Base-by-base conservation (phyloP, 1,140 invertebrate species). In the Coboldia fuscipes region DNA sequence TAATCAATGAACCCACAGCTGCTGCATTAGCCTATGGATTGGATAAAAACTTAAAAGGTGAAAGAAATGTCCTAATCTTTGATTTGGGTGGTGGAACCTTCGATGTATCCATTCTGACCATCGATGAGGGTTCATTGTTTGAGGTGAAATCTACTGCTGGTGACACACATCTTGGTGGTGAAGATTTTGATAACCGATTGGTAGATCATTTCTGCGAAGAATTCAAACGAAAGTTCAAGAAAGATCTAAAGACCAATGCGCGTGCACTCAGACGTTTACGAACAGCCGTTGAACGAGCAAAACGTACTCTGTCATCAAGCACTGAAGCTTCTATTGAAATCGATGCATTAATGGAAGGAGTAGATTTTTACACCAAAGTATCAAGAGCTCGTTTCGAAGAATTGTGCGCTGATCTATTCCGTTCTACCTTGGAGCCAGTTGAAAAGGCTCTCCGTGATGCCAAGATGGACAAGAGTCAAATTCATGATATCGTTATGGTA, bases 291-390 rank as follows among this genome's bases (percentile, higher is more conserved):
- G 77, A 82, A 59, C 63, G 63, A 49, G 70, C 70, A 3, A 75
- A 75, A 48, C 58, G 71, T 38, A 73, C 70, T 0, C 41, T 75
- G 7, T 74, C 71, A 1, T 72, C 70, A 1, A 70, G 65, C 44
- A 68, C 69, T 2, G 70, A 73, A 57, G 70, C 71, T 1, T 75
- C 63, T 42, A 47, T 82, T 38, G 75, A 79, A 58, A 73, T 79
- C 28, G 74, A 80, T 50, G 73, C 75, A 3, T 47, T 81, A n/a
- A 66, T 70, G 39, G 74, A 80, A 37, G 75, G 76, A 9, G 65
- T 78, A 19, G 85, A 90, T 49, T 88, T 85, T 50, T 85, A 86
- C 56, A 77, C 81, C 0, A 81, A 72, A 47, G 72, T 89, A 15
- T 75, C 78, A 8, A 63, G 84, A 42, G 84, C 84, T 2, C 61